A percentile compares a stretch with the other conserved stretches of the same genome.
These are phyloP conservation scores for Nomada ferruginata DNA, from an alignment of 2,888 invertebrate genomes.

Conservation along the genomic window DNA sequence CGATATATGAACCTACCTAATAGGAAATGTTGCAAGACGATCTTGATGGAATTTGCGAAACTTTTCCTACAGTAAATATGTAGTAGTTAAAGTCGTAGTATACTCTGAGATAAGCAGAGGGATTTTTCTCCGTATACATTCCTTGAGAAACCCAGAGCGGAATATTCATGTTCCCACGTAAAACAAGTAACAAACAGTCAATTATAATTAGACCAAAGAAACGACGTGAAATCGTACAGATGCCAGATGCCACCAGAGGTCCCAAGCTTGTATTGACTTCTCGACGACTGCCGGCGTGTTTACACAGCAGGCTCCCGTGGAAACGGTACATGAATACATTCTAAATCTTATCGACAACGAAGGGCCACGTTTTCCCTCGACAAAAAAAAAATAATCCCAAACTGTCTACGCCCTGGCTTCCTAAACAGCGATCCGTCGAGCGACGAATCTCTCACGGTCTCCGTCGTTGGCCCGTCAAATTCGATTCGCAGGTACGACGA, in stretches of 20 bases:
- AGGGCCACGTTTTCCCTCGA: not conserved
- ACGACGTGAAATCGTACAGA: constrained; percentile 32
- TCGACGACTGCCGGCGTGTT: constrained; percentile 47
- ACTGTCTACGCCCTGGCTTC: too few relatives aligned
- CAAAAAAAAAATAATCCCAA: not conserved
- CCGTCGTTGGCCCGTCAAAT: not conserved
- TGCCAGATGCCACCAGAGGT: constrained; percentile 43
- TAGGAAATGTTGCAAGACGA: not conserved
- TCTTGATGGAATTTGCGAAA: not conserved
- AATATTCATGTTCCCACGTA: not conserved
- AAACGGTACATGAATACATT: constrained; percentile 68
- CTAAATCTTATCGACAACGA: constrained; percentile 48
- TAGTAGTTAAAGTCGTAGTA: too few relatives aligned
- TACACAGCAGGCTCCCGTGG: constrained; percentile 63
- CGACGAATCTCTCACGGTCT: too few relatives aligned
- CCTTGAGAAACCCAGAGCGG: too few relatives aligned
- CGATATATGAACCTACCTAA: too few relatives aligned
- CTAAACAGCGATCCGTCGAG: too few relatives aligned
- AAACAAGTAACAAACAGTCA: constrained; percentile 4
- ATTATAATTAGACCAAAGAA: constrained; percentile 62
- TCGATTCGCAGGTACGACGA: not conserved
- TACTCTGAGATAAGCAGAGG: too few relatives aligned
- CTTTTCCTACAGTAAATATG: too few relatives aligned
- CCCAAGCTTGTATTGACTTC: constrained; percentile 12
- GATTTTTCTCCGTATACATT: too few relatives aligned